These are phyloP conservation scores for Cheiracanthium punctorium DNA, from an alignment of 2,888 invertebrate genomes.

Conservation along the genomic window DNA sequence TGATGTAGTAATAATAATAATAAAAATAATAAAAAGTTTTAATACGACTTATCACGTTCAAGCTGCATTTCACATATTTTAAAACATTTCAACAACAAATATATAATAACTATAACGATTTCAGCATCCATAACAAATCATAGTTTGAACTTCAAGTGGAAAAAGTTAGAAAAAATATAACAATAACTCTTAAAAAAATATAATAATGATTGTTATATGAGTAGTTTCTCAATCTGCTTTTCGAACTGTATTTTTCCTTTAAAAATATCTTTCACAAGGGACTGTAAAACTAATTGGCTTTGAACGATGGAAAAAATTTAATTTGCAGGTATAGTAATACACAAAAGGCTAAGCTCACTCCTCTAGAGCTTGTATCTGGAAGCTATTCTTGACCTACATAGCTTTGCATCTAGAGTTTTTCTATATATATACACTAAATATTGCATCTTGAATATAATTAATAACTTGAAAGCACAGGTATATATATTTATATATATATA, in stretches of 20 bases:
- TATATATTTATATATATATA: constrained; percentile 33
- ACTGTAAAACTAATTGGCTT: constrained; percentile 46
- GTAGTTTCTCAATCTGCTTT: background rate
- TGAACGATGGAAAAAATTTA: constrained; percentile 20
- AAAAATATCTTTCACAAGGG: background rate
- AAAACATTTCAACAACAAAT: constrained; percentile 1
- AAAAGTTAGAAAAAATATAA: constrained; percentile 9
- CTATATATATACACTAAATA: constrained; percentile 62
- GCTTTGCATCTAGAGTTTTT: constrained; percentile 51
- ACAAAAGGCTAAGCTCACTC: constrained; percentile 65
- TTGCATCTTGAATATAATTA: constrained; percentile 57
- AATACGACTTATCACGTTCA: constrained; percentile 3
- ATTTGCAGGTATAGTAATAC: constrained; percentile 43
- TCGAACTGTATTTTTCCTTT: background rate
- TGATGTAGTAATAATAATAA: too few relatives aligned
- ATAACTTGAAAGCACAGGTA: constrained; percentile 65
- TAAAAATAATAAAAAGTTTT: too few relatives aligned
- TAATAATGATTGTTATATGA: constrained; percentile 1
- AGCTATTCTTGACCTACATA: constrained; percentile 44
- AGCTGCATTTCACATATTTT: background rate
- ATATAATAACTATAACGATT: background rate
- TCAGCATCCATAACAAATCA: background rate
- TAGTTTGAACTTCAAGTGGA: background rate
- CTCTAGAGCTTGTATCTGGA: constrained; percentile 49
- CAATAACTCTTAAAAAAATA: background rate